Conservation (phyloP, 2,113 vertebrate genomes). For the Notechis scutatus region DNA sequence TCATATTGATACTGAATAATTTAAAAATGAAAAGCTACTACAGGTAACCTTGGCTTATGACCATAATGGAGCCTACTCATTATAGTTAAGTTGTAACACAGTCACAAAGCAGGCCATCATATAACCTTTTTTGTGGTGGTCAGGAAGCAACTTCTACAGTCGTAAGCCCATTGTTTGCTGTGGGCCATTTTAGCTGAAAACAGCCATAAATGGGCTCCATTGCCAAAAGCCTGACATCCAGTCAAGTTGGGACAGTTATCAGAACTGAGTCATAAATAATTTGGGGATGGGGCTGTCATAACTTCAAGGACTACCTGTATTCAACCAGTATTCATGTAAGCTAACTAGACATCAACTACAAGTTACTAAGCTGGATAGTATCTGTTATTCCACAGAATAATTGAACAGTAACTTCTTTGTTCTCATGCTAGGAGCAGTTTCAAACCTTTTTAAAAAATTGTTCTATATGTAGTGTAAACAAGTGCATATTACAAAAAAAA, state of each 20-base stretch:
- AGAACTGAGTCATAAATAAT: not conserved
- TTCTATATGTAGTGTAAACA: not conserved
- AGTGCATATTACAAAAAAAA: not conserved
- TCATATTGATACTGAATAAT: not conserved
- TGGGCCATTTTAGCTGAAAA: not conserved
- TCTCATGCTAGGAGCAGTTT: not conserved
- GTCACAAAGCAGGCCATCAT: not conserved
- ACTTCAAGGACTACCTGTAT: not conserved
- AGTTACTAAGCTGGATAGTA: not conserved
- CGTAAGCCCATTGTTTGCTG: not conserved
- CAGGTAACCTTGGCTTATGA: not conserved
- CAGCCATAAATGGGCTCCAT: not conserved
- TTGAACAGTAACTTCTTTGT: not conserved
- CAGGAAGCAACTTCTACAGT: not conserved
- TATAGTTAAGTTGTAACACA: not conserved
- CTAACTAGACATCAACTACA: not conserved
- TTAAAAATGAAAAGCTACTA: not conserved
- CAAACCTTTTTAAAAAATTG: not conserved
- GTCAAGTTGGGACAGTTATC: not conserved
- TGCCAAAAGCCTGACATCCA: not conserved
- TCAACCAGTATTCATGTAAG: not conserved
- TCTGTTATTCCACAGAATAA: not conserved
- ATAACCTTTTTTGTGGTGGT: not conserved
- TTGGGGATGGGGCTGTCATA: not conserved
- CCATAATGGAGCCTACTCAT: not conserved